Conservation (phyloP, 1,140 invertebrate species). For the Drosophila tsacasi region DNA sequence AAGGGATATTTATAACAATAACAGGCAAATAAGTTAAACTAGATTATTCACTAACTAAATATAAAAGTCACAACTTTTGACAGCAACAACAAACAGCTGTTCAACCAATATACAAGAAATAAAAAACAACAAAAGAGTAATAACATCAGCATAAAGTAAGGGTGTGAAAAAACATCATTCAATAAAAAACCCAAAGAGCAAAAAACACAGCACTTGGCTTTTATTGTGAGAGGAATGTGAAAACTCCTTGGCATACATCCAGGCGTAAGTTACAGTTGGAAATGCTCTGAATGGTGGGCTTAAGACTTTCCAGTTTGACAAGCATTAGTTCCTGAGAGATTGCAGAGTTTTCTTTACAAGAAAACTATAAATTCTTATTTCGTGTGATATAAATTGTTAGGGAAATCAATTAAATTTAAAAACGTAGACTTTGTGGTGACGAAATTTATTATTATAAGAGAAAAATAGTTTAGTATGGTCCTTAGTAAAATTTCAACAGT, state of each 20-base stretch:
- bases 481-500: no score
- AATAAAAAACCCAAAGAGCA: slow-evolving; percentile 74
- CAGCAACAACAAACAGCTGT: slow-evolving; percentile 47
- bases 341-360: neutral
- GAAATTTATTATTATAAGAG: neutral
- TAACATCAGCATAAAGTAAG: slow-evolving; percentile 31
- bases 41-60: slow-evolving; percentile 35
- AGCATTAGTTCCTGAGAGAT: neutral
- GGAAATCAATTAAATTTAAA: neutral
- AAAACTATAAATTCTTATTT: neutral
- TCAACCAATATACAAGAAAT: slow-evolving; percentile 65
- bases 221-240: neutral
- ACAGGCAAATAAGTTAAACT: slow-evolving; percentile 35
- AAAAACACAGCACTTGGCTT: slow-evolving; percentile 19
- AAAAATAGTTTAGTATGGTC: no score
- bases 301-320: neutral
- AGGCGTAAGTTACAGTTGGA: slow-evolving; percentile 33
- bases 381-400: neutral
- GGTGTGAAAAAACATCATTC: slow-evolving; percentile 66
- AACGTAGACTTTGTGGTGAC: neutral
- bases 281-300: neutral
- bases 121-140: slow-evolving; percentile 49
- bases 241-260: slow-evolving; percentile 40
- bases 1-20: slow-evolving; percentile 22
- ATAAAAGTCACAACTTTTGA: slow-evolving; percentile 26